phyloP scores from a whole-genome alignment of 2,888 invertebrate genomes.

The Eristalis tenax region DNA sequence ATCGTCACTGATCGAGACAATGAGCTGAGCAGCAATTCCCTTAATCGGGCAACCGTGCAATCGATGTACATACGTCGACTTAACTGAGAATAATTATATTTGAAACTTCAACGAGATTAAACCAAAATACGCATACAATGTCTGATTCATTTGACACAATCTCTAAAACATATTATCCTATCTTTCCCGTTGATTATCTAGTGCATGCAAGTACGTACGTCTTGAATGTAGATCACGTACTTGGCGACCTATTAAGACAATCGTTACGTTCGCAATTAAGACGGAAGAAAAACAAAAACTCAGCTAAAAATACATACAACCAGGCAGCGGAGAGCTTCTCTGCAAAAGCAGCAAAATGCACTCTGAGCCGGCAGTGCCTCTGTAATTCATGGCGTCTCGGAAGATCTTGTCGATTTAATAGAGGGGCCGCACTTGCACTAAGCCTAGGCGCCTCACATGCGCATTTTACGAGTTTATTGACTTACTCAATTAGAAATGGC shows the following conservation, averaged over 20 bases:
- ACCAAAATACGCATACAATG: background rate
- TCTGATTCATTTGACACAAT: constrained; percentile 2
- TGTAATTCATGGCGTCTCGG: background rate
- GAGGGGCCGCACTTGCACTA: background rate
- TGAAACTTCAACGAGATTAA: too few species aligned
- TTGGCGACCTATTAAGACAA: constrained; percentile 70
- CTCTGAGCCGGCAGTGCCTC: constrained; percentile 7
- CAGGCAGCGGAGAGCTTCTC: background rate
- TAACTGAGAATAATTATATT: too few species aligned
- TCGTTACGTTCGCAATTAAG: constrained; percentile 41
- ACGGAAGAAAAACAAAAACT: background rate
- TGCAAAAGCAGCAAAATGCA: constrained; percentile 6
- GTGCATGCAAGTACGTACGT: background rate
- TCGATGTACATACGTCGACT: too few species aligned
- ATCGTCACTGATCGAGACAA: too few species aligned
- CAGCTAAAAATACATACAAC: constrained; percentile 46
- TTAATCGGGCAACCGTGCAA: too few species aligned
- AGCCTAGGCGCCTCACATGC: constrained; percentile 8
- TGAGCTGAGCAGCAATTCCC: too few species aligned
- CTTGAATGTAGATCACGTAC: constrained; percentile 68
- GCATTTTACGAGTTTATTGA: constrained; percentile 56
- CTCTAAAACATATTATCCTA: constrained; percentile 17
- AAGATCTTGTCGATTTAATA: background rate
- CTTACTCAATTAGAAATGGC: constrained; percentile 46
- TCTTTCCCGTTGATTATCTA: constrained; percentile 32